Evolutionary conservation across 1,140 invertebrate species (phyloP), one percentile per base, ranked within the genome.

Genomic region (Nasonia giraulti): DNA sequence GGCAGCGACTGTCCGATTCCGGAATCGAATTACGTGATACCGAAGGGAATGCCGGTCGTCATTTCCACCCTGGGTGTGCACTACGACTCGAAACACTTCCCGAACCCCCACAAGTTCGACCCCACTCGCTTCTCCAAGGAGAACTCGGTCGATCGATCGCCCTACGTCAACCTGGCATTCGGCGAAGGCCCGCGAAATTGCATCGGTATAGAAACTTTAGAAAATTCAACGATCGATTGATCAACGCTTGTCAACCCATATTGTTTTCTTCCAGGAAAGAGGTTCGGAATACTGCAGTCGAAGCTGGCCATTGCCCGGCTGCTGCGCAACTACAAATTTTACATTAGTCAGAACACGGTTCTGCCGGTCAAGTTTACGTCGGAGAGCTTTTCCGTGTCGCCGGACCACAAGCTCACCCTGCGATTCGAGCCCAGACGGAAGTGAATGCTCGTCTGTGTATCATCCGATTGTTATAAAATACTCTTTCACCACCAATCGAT

Each of bases 151-250:
- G 89, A 89, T 20, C 88, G 91, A 76, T 87, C 90, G 47, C 92
- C 91, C 0, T 93, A 91, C 80, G 89, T 90, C 4, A 94, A 93
- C 87, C 83, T 94, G 31, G 93, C 94, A 10, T 95, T 95, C 88
- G 94, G 94, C 17, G 93, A 92, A 44, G 95, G 95, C 11, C 93
- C 93, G 6, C 91, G 95, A 85, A 94, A 94, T 87, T 95, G 94
- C 85, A 94, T 95, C 47, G 91, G 90, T 91, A 27, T 27, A 27
- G 27, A 27, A 27, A 27, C 27, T 27, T 27, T 27, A 85, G 93
- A 68, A 77, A n/a, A 50, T 55, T n/a, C 20, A 14, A n/a, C 14
- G 7, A 17, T 8, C 68, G 1, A 44, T 81, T n/a, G 2, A 4
- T 73, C 27, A 27, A 37, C 2, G 17, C 2, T 80, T 68, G 23